These are phyloP conservation scores for Euthynnus affinis DNA, from an alignment of 2,797 vertebrate species.

Conservation along the genomic window DNA sequence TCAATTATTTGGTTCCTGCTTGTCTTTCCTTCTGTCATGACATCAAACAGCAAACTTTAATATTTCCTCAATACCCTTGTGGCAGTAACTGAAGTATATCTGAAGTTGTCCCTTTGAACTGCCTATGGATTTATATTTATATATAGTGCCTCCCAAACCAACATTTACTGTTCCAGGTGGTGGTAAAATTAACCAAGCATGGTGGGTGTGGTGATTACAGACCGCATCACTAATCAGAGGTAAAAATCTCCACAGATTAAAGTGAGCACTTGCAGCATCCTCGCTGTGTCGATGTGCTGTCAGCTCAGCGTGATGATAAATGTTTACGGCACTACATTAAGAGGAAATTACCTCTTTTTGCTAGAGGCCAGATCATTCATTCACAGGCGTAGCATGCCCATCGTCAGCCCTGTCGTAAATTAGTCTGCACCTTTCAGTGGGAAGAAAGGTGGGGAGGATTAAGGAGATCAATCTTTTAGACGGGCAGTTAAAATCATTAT, in stretches of 20 bases:
- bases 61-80: constrained; percentile 23
- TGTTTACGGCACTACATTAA: constrained; percentile 84
- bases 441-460: constrained; percentile 74
- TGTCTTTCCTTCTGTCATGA: constrained; percentile 21
- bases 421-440: constrained; percentile 70
- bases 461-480: constrained; percentile 79
- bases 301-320: constrained; percentile 77
- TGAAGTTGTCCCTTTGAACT: constrained; percentile 18
- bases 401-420: constrained; percentile 74
- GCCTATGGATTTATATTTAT: constrained; percentile 42
- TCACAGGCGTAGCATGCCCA: constrained; percentile 64
- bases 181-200: constrained; percentile 51
- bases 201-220: constrained; percentile 50
- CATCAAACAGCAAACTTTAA: constrained; percentile 37
- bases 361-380: constrained; percentile 79
- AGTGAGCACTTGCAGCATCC: constrained; percentile 44
- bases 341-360: constrained; percentile 81
- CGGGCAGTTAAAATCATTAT: constrained; percentile 83
- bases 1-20: constrained; percentile 22
- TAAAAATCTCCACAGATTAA: constrained; percentile 68
- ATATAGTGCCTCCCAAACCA: constrained; percentile 43
- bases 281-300: constrained; percentile 57
- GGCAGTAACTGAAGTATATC: constrained; percentile 40
- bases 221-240: constrained; percentile 58
- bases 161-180: constrained; percentile 47